phyloP scores from a whole-genome alignment of 2,113 vertebrate species.

The Tachuris rubrigastra region DNA sequence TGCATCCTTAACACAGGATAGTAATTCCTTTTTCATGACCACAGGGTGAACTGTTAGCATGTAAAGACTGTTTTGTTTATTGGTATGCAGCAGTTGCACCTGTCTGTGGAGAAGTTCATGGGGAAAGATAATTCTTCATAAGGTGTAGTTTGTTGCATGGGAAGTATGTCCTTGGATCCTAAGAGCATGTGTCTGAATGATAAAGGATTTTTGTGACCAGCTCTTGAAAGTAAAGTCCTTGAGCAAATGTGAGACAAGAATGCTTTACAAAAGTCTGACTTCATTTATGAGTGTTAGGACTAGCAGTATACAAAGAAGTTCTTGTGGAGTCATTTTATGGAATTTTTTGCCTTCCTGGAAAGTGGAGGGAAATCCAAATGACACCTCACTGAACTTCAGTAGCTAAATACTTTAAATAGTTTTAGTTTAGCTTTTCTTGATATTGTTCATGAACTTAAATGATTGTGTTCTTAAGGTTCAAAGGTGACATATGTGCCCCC shows the following conservation, averaged over 20 bases:
- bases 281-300: not conserved
- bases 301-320: not conserved
- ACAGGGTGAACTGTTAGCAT: not conserved
- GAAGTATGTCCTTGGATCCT: not conserved
- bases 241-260: not conserved
- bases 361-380: not conserved
- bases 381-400: not conserved
- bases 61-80: not conserved
- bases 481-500: slow-evolving; percentile 90
- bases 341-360: not conserved
- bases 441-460: not conserved
- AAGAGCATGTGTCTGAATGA: not conserved
- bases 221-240: not conserved
- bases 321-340: not conserved
- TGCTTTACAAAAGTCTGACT: not conserved
- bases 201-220: not conserved
- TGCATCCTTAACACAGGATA: not conserved
- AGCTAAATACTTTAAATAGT: not conserved
- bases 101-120: not conserved
- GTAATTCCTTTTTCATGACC: not conserved
- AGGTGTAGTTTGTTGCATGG: not conserved
- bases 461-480: slow-evolving; percentile 72
- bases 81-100: not conserved
- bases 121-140: not conserved
- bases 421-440: not conserved